Base-by-base conservation (phyloP, 1,140 invertebrate species). In the Lepidurus apus region DNA sequence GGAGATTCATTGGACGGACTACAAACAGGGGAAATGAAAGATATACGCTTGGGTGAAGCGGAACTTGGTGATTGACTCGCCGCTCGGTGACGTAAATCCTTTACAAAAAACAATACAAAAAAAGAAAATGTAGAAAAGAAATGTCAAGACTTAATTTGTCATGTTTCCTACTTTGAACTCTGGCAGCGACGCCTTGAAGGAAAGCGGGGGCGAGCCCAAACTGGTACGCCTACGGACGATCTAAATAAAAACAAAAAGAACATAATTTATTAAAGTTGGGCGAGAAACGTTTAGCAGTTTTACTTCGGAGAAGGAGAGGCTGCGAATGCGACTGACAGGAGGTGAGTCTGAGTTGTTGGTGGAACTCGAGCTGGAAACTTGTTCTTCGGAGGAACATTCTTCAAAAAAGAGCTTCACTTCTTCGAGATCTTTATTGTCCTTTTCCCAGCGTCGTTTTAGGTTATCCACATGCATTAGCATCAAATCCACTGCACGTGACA, bases 401-500 rank as follows among this genome's bases (percentile, higher is more conserved):
- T 65, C 53, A 17, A 65, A 65, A 21, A 65, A 65, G 21, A 65
- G 8, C 42, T 81, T 80, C 44, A 86, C 83, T 77, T 87, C 86
- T 79, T 87, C 85, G 11, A 87, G 82, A 79, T 88, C 87, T 24
- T 82, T 74, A 74, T 85, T 84, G 79, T 86, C 85, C 77, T 83
- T 84, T 80, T 87, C 86, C 78, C 86, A 83, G 10, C 84, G 78
- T 74, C 84, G 81, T 74, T 86, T 85, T 45, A 88, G 81, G 79
- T 87, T 87, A 78, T 89, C 88, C n/a, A 88, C 86, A 82, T 88
- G 85, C 26, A 83, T 81, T 11, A 88, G 80, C 84, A 89, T 87
- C 9, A 88, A 84, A 76, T 88, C 87, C 73, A 88, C 85, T 7
- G 87, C 88, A 75, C 84, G 83, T 43, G 85, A 87, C 79, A 88